Evolutionary conservation across 2,113 vertebrate species (phyloP).

Genomic region (Noctilio leporinus): DNA sequence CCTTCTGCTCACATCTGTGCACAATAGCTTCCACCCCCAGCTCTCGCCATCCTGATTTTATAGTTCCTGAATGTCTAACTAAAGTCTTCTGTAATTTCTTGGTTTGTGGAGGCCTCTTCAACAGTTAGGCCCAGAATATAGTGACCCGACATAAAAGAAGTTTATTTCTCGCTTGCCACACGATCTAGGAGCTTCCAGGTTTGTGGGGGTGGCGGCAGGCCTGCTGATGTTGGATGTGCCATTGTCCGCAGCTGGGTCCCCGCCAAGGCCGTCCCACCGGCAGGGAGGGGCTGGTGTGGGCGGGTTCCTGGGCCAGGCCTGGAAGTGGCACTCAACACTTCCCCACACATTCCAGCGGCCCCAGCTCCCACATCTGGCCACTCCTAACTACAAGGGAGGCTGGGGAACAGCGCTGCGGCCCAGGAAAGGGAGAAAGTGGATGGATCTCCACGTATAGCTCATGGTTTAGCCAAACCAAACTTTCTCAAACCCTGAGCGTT

Average conservation of each 20-base stretch:
- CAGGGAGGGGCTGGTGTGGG: neutral
- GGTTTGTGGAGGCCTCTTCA: neutral
- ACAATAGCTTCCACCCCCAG: accelerated
- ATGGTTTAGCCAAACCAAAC: neutral
- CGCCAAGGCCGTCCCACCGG: neutral
- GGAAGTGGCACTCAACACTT: neutral
- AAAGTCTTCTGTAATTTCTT: neutral
- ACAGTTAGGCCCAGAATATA: neutral
- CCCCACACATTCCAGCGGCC: neutral
- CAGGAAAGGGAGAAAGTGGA: neutral
- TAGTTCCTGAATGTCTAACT: neutral
- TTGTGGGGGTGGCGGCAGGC: too few species aligned
- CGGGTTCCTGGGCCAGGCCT: neutral
- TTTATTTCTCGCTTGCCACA: neutral
- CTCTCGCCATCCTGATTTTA: neutral
- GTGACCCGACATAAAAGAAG: neutral
- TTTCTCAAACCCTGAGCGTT: neutral
- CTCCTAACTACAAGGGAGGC: neutral
- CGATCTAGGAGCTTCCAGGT: neutral
- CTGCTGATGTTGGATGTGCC: neutral
- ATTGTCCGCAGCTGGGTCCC: neutral
- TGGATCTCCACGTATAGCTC: neutral
- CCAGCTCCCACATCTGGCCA: neutral
- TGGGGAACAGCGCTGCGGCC: neutral
- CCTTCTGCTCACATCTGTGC: accelerated